Evolutionary conservation across 2,888 invertebrate species (phyloP).

Genomic region (Oscheius sp.): DNA sequence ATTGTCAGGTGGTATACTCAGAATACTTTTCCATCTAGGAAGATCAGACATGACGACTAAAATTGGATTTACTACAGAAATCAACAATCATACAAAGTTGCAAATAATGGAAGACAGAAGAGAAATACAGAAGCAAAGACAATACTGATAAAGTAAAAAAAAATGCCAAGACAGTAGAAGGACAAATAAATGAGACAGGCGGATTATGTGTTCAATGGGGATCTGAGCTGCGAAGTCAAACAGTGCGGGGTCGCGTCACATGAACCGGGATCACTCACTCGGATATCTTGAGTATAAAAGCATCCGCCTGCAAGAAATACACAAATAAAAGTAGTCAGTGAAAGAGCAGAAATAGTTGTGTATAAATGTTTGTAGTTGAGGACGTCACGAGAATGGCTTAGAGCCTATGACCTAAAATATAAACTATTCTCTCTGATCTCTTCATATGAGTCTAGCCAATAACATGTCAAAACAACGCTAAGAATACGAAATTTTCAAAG

Average conservation of each 20-base stretch:
- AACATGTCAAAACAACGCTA: constrained; percentile 6
- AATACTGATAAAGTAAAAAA: neutral
- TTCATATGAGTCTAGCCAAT: neutral
- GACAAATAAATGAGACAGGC: constrained; percentile 28
- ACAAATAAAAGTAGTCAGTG: too few species aligned
- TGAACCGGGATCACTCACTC: constrained; percentile 22
- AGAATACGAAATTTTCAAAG: neutral
- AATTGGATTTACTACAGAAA: too few species aligned
- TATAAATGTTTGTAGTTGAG: too few species aligned
- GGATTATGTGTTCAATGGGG: constrained; percentile 31
- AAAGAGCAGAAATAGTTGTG: too few species aligned
- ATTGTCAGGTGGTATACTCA: too few species aligned
- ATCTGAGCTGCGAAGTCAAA: constrained; percentile 31
- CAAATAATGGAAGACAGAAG: too few species aligned
- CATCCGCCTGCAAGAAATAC: too few species aligned
- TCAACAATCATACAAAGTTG: too few species aligned
- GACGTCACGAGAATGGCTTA: neutral
- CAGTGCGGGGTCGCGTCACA: constrained; percentile 31
- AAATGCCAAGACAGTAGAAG: neutral
- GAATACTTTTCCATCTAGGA: too few species aligned
- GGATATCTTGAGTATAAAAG: constrained; percentile 9
- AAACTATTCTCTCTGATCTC: neutral
- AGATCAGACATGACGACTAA: too few species aligned
- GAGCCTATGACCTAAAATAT: neutral
- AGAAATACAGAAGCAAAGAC: too few species aligned